phyloP scores from a whole-genome alignment of 1,140 invertebrate genomes.

The Harlomillsia oculata region DNA sequence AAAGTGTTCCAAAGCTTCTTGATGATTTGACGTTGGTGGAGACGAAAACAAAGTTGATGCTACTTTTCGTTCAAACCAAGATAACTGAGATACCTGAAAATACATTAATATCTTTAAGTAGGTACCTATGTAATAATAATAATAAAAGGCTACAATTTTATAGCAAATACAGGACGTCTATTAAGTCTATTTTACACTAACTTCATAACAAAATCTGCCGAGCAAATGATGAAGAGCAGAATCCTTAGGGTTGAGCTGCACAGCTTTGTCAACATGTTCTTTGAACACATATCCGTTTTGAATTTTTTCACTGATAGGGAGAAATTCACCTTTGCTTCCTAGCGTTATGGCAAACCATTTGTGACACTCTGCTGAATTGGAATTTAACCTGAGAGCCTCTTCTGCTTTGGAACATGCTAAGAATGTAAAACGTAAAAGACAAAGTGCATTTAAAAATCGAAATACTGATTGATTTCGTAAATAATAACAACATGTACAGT shows the following conservation, averaged over 20 bases:
- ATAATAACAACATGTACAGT: no score
- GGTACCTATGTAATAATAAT: no score
- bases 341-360: conserved; percentile 71
- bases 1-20: conserved; percentile 60
- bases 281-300: conserved; percentile 57
- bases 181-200: no score
- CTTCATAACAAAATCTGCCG: conserved; percentile 59
- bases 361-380: conserved; percentile 52
- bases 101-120: conserved; percentile 6
- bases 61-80: conserved; percentile 62
- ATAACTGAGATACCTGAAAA: conserved; percentile 49
- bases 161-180: no score
- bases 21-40: conserved; percentile 52
- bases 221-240: conserved; percentile 57
- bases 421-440: conserved; percentile 8
- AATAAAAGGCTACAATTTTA: neutral
- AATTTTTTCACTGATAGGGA: conserved; percentile 57
- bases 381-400: conserved; percentile 47
- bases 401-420: conserved; percentile 52
- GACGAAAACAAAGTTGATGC: conserved; percentile 58
- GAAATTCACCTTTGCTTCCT: conserved; percentile 52
- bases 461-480: no score
- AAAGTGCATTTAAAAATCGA: no score
- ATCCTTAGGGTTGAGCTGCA: conserved; percentile 56
- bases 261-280: conserved; percentile 59